These are phyloP conservation scores for Addax nasomaculatus DNA, from an alignment of 2,113 vertebrate genomes.

Conservation along the genomic window DNA sequence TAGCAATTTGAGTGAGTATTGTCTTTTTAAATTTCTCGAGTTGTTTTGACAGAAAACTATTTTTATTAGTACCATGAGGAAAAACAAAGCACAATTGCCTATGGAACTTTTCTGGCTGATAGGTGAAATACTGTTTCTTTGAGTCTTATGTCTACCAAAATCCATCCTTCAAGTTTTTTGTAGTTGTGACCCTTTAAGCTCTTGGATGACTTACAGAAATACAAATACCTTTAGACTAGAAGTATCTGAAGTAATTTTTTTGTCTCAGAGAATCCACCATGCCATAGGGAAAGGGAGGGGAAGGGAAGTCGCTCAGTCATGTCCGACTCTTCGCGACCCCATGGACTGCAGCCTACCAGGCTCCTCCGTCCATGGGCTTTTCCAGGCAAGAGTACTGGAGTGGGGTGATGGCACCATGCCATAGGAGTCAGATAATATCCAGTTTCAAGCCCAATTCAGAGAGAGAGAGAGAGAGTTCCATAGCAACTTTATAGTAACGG, in stretches of 20 bases:
- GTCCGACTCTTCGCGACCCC: no score
- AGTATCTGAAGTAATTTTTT: neutral
- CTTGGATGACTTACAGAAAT: neutral
- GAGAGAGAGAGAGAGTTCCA: neutral
- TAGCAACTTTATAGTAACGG: neutral
- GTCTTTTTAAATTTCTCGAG: neutral
- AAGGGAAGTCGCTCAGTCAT: no score
- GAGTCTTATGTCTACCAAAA: neutral
- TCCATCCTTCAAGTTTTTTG: neutral
- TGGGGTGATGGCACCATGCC: neutral
- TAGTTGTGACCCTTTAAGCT: neutral
- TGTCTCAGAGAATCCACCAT: neutral
- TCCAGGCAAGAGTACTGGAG: no score
- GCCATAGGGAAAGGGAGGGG: neutral
- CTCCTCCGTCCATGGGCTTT: no score
- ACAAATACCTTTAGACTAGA: neutral
- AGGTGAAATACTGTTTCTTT: neutral
- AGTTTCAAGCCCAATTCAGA: neutral
- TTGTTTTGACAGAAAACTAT: conserved; percentile 6
- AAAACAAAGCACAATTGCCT: neutral
- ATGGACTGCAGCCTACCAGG: no score
- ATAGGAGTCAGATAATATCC: neutral
- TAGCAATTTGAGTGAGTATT: neutral
- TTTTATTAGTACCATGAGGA: neutral
- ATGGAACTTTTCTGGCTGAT: neutral